phyloP scores from a whole-genome alignment of 2,113 vertebrate species.

The Oryzias curvinotus region DNA sequence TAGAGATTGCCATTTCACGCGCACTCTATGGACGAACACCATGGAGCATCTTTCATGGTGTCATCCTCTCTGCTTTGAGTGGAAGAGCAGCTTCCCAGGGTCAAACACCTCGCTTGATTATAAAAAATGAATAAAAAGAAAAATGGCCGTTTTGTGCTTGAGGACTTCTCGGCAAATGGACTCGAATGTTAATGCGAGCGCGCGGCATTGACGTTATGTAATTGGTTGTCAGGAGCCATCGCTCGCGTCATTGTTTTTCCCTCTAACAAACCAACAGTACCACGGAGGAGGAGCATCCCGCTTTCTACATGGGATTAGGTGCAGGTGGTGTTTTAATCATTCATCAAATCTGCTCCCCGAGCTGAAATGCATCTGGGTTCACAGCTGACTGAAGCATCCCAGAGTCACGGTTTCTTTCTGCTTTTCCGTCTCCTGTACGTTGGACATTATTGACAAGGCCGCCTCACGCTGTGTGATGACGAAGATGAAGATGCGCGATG shows the following conservation, averaged over 20 bases:
- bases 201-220: conserved; percentile 70
- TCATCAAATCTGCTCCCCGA: conserved; percentile 48
- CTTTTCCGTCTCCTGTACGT: too few species aligned
- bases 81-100: background rate
- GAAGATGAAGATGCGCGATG: accelerated
- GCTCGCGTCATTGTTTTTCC: conserved; percentile 60
- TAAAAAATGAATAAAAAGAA: background rate
- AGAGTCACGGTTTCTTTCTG: background rate
- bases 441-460: background rate
- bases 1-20: conserved; percentile 37
- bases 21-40: conserved; percentile 36
- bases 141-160: conserved; percentile 4
- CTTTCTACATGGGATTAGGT: conserved; percentile 58
- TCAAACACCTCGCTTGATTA: background rate
- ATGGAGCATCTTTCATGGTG: conserved; percentile 12
- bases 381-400: conserved; percentile 12
- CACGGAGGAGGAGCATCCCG: conserved; percentile 55
- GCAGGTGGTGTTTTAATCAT: conserved; percentile 62
- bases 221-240: conserved; percentile 69
- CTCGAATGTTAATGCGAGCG: conserved; percentile 54
- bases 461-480: background rate
- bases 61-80: background rate
- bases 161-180: conserved; percentile 39
- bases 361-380: conserved; percentile 38
- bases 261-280: conserved; percentile 44